Base-by-base conservation (phyloP, 2,888 invertebrate genomes). In the Ophioninae sp. region DNA sequence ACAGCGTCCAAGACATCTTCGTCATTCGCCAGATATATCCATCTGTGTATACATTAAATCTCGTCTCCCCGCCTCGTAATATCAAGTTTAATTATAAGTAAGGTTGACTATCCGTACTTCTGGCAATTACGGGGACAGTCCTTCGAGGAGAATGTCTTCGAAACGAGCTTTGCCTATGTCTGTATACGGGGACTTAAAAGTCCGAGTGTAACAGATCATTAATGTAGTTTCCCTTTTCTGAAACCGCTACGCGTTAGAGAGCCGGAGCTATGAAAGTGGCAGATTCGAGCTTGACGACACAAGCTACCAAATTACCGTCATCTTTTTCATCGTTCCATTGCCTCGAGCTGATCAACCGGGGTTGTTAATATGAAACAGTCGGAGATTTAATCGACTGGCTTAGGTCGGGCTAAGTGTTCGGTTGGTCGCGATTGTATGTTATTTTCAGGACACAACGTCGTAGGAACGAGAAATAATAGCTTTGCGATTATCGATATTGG, bases 1-100 rank as follows among this genome's bases (percentile, higher is more conserved):
- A 84, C 80, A 79, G 85, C 80, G 65, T 76, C 81, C 81, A 74
- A 81, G 80, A 82, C 77, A 74, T 83, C 83, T 85, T 77, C 82
- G 82, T 81, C 79, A 83, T 85, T 85, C 84, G 71, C 77, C 67
- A 64, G 67, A 39, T 51, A 68, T 20, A 68, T 56, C 20, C 65
- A 58, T 20, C 17, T 13, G 30, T 30, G 20, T n/a, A 23, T 37
- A 17, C 22, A 64, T 64, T 56, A 30, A 65, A 56, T 64, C 71
- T 64, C 39, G 61, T 51, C 75, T 44, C 37, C 39, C 30, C 41
- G 44, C 41, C 80, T 63, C 74, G 59, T 69, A 64, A 78, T 77
- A 77, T 83, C 79, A 30, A 30, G 30, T 83, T 23, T 30, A 5
- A 51, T 17, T 51, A 51, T 51, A 51, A 51, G 13, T 51, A 6